Percentiles rank a stretch among this genome's conserved stretches.
These are phyloP conservation scores for Callionymus lyra DNA, from an alignment of 2,113 vertebrate genomes.

Conservation along the genomic window DNA sequence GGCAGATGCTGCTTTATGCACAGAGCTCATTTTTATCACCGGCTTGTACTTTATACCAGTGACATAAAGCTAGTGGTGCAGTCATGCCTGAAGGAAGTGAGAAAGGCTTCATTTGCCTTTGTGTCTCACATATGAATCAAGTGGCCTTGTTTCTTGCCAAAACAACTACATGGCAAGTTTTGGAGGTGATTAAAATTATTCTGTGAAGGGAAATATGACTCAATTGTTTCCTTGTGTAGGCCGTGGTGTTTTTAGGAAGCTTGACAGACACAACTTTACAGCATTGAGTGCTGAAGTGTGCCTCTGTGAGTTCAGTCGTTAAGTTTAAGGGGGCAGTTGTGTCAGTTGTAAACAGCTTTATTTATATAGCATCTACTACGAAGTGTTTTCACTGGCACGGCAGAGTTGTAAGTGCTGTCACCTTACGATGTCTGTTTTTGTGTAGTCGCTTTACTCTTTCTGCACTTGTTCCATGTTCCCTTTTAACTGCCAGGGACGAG, in stretches of 20 bases:
- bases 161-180: slow-evolving; percentile 27
- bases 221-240: slow-evolving; percentile 3
- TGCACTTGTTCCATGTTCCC: too few relatives aligned
- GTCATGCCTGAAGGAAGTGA: slow-evolving; percentile 49
- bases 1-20: slow-evolving; percentile 61
- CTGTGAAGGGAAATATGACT: slow-evolving; percentile 9
- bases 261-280: background rate
- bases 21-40: slow-evolving; percentile 49
- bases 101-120: slow-evolving; percentile 39
- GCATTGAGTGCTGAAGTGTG: too few relatives aligned
- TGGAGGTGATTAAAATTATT: slow-evolving; percentile 24
- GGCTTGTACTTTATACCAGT: slow-evolving; percentile 32
- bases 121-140: slow-evolving; percentile 40
- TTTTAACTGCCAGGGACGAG: too few relatives aligned
- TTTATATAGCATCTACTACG: too few relatives aligned
- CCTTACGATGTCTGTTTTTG: too few relatives aligned
- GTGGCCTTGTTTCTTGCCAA: slow-evolving; percentile 28
- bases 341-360: too few relatives aligned
- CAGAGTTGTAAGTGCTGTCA: too few relatives aligned
- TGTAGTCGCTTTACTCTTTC: too few relatives aligned
- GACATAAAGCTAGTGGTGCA: slow-evolving; percentile 49
- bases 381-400: too few relatives aligned
- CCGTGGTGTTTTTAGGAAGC: slow-evolving; percentile 6
- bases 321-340: too few relatives aligned
- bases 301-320: too few relatives aligned